These are phyloP conservation scores for Cerceris ruficornis DNA, from an alignment of 2,888 invertebrate species.

Conservation along the genomic window DNA sequence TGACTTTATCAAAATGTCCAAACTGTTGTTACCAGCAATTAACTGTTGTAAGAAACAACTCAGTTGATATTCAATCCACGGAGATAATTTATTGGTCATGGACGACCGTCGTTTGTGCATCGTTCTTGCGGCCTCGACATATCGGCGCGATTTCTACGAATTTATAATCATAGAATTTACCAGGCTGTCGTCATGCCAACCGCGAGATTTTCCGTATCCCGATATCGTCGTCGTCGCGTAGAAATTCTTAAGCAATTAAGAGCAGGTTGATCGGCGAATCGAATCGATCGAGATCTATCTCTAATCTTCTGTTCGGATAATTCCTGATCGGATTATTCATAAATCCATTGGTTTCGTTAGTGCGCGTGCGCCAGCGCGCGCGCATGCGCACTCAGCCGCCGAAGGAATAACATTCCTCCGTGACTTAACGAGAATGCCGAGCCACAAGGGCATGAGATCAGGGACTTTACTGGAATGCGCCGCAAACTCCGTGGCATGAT, in stretches of 20 bases:
- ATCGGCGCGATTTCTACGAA: neutral
- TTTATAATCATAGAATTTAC: neutral
- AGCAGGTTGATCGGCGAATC: constrained; percentile 44
- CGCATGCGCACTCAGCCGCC: neutral
- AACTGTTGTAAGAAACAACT: neutral
- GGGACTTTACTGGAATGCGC: constrained; percentile 60
- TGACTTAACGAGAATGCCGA: constrained; percentile 56
- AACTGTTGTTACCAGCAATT: neutral
- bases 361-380: constrained; percentile 4
- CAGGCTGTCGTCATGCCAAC: neutral
- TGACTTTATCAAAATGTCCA: too few relatives aligned
- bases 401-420: constrained; percentile 37
- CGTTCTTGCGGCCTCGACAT: neutral
- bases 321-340: constrained; percentile 50
- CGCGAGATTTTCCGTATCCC: constrained; percentile 32
- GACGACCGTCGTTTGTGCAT: constrained; percentile 14
- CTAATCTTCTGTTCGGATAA: constrained; percentile 35
- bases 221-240: constrained; percentile 29
- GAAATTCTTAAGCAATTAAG: constrained; percentile 44
- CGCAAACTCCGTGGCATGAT: constrained; percentile 35
- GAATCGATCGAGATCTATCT: constrained; percentile 39
- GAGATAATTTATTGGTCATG: constrained; percentile 21
- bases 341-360: constrained; percentile 38
- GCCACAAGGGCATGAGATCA: constrained; percentile 61
- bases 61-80: constrained; percentile 29